phyloP scores from a whole-genome alignment of 2,113 vertebrate genomes.

The Calcarius ornatus region DNA sequence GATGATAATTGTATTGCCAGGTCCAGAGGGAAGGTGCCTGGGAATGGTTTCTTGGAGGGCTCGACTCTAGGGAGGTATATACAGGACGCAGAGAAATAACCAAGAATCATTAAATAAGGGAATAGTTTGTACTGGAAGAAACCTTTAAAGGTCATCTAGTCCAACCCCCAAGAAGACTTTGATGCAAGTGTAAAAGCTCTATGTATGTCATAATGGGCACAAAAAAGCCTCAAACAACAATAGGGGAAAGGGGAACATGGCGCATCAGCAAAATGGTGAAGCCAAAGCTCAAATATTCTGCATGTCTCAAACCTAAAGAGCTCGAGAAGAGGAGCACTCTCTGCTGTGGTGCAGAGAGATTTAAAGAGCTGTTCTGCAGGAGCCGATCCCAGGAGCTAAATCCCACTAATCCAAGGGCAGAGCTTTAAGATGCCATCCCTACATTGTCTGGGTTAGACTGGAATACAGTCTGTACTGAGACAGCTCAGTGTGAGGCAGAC shows the following conservation, averaged over 20 bases:
- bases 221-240: not conserved
- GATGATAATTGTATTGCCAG: not conserved
- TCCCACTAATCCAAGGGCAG: constrained; percentile 42
- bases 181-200: not conserved
- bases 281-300: not conserved
- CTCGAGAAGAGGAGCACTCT: not conserved
- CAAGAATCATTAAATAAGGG: not conserved
- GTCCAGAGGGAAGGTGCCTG: not conserved
- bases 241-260: not conserved
- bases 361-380: not conserved
- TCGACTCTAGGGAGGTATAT: not conserved
- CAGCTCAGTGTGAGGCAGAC: not conserved
- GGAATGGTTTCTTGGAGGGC: not conserved
- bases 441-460: not conserved
- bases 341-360: not conserved
- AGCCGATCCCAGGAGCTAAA: not conserved
- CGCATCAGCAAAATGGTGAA: not conserved
- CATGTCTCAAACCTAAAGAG: not conserved
- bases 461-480: not conserved
- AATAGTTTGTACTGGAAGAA: not conserved
- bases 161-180: not conserved
- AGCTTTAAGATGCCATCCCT: not conserved
- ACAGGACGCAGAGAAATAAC: not conserved
- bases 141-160: not conserved
- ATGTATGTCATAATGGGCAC: not conserved